These are phyloP conservation scores for Cosmia trapezina DNA, from an alignment of 2,888 invertebrate species.

Conservation along the genomic window DNA sequence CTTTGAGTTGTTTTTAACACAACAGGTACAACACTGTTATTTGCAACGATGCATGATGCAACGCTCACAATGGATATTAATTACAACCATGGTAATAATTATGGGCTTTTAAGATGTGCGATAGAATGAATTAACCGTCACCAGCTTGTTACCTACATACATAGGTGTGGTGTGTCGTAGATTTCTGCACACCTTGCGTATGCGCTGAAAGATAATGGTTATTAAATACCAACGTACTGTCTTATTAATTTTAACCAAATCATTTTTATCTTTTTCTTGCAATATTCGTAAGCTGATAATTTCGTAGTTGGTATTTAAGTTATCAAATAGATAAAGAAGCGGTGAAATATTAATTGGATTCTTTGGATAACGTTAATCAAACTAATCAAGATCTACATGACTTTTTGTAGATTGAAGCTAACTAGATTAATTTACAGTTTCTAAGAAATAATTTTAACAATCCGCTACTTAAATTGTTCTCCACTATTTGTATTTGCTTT, in stretches of 20 bases:
- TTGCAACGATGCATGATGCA: conserved; percentile 24
- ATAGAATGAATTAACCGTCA: conserved; percentile 30
- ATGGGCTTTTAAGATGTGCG: conserved; percentile 39
- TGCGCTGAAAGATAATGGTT: conserved; percentile 9
- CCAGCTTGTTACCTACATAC: conserved; percentile 16
- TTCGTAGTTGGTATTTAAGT: conserved; percentile 9
- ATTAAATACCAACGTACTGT: neutral
- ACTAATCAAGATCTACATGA: conserved; percentile 14
- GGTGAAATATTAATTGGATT: conserved; percentile 6
- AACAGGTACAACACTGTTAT: conserved; percentile 27
- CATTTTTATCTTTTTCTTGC: neutral
- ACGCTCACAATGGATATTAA: conserved; percentile 39
- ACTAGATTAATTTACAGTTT: neutral
- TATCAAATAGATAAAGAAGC: conserved; percentile 18
- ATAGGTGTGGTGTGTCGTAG: conserved; percentile 1
- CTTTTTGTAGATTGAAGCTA: conserved; percentile 1
- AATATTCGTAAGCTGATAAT: conserved; percentile 8
- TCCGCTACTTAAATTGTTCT: neutral
- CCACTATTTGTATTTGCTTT: conserved; percentile 9
- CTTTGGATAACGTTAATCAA: conserved; percentile 12
- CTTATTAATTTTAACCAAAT: conserved; percentile 14
- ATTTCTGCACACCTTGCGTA: conserved; percentile 39
- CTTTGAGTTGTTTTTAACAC: conserved; percentile 12
- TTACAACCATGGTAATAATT: conserved; percentile 33
- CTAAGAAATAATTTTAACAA: neutral